These are phyloP conservation scores for Nyctalus aviator DNA, from an alignment of 2,797 vertebrate genomes.

Conservation along the genomic window DNA sequence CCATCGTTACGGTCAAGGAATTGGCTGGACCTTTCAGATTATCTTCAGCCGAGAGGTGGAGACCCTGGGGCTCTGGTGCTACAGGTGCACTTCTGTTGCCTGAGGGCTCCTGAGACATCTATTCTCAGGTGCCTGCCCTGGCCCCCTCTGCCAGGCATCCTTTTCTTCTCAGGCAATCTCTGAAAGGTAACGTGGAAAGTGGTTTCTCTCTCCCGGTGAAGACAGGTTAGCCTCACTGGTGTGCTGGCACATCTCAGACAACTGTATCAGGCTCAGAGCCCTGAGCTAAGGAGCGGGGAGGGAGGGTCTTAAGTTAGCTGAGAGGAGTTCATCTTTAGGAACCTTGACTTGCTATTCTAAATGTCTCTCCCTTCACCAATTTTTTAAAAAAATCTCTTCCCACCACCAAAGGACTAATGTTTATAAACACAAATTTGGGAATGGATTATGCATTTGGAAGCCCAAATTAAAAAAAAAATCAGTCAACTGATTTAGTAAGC, in stretches of 20 bases:
- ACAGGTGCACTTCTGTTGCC: not conserved
- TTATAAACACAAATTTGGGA: conserved; percentile 48
- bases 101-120: not conserved
- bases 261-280: not conserved
- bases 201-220: not conserved
- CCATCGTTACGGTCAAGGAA: not conserved
- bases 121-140: not conserved
- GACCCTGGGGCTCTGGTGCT: not conserved
- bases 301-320: not conserved
- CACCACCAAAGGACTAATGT: conserved; percentile 10
- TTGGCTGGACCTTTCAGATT: not conserved
- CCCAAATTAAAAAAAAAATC: conserved; percentile 52
- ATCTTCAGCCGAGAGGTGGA: conserved; percentile 14
- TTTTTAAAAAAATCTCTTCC: not conserved
- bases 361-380: not conserved
- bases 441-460: conserved; percentile 22
- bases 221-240: not conserved
- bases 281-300: accelerated
- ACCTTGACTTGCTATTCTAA: not conserved
- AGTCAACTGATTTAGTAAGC: conserved; percentile 13
- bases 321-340: conserved; percentile 21
- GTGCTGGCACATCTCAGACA: not conserved
- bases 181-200: conserved; percentile 35
- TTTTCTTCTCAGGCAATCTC: conserved; percentile 31
- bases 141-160: not conserved